A percentile compares a stretch with the other conserved stretches of the same genome.
Conservation (phyloP, 2,113 vertebrate genomes). For the Gymnocephalus cernua region DNA sequence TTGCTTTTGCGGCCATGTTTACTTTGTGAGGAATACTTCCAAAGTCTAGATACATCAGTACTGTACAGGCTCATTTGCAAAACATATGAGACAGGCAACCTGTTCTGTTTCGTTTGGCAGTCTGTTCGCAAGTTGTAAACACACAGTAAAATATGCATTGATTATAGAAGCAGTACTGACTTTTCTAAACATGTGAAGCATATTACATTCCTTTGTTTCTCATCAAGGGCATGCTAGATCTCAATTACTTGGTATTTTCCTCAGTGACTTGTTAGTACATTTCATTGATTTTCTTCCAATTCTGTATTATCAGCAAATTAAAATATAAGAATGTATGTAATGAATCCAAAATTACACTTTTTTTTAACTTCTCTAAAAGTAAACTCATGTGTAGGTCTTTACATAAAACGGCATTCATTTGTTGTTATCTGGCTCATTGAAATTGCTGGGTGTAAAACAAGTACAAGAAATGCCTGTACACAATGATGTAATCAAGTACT, state of each 20-base stretch:
- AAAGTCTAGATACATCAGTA: conserved; percentile 57
- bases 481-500: background rate
- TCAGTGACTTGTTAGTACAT: conserved; percentile 1
- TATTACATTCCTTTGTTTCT: conserved; percentile 49
- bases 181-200: conserved; percentile 36
- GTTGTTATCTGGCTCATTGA: background rate
- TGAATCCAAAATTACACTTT: background rate
- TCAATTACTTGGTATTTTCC: conserved; percentile 40
- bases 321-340: background rate
- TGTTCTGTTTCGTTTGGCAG: conserved; percentile 75
- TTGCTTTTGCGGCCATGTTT: conserved; percentile 70
- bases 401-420: rapidly evolving
- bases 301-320: background rate
- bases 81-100: conserved; percentile 78
- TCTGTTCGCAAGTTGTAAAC: conserved; percentile 73
- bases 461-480: background rate
- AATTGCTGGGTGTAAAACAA: background rate
- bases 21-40: conserved; percentile 64
- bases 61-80: conserved; percentile 78
- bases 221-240: conserved; percentile 32
- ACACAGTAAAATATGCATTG: conserved; percentile 61
- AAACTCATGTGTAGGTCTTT: background rate
- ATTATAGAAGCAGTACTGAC: conserved; percentile 53
- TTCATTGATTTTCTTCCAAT: background rate
- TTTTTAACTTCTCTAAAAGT: background rate